Evolutionary conservation across 2,797 vertebrate genomes (phyloP).

Genomic region (Trichosurus vulpecula): DNA sequence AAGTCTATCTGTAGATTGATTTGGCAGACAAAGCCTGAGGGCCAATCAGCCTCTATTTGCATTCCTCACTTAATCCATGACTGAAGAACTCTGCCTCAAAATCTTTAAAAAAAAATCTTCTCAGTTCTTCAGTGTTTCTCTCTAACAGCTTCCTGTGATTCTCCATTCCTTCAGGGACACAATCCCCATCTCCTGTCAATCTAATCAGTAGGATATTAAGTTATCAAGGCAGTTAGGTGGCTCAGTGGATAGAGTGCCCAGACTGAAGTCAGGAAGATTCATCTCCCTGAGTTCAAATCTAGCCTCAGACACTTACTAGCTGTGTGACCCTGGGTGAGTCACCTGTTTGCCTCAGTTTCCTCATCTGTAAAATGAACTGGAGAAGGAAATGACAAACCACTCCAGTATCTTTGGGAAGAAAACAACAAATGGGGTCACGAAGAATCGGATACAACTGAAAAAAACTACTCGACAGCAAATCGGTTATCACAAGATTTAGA

Average conservation of each 20-base stretch:
- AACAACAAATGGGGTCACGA: not conserved
- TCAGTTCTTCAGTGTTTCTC: not conserved
- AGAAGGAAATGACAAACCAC: not conserved
- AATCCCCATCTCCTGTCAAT: not conserved
- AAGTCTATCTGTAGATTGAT: not conserved
- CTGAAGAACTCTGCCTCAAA: not conserved
- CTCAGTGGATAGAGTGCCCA: not conserved
- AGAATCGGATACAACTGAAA: not conserved
- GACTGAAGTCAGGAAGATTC: not conserved
- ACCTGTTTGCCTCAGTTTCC: not conserved
- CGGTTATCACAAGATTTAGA: not conserved
- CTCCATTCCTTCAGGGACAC: not conserved
- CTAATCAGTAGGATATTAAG: not conserved
- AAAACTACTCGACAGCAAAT: not conserved
- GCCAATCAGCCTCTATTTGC: not conserved
- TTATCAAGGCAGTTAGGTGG: not conserved
- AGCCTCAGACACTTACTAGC: not conserved
- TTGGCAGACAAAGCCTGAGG: not conserved
- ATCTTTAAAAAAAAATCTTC: not conserved
- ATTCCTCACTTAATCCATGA: not conserved
- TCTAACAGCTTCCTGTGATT: not conserved
- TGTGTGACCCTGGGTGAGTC: not conserved
- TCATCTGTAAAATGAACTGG: not conserved
- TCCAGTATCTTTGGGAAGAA: not conserved
- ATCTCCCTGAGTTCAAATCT: not conserved